Evolutionary conservation across 2,797 vertebrate genomes (phyloP).

Genomic region (Moxostoma hubbsi): DNA sequence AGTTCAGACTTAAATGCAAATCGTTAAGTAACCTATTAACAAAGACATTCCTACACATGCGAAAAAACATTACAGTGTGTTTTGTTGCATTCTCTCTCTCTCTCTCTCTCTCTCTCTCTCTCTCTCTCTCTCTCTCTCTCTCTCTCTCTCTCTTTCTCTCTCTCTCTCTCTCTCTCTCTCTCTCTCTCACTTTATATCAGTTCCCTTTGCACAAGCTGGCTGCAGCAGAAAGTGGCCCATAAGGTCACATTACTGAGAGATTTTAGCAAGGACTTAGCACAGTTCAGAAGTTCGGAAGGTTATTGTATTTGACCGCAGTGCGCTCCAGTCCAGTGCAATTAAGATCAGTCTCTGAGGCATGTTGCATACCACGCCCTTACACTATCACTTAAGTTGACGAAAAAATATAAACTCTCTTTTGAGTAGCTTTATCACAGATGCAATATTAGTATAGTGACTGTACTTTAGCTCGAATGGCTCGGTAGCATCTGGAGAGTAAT

Average conservation of each 20-base stretch:
- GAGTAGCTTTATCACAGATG: slow-evolving; percentile 25
- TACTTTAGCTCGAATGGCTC: slow-evolving; percentile 64
- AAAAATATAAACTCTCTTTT: slow-evolving; percentile 23
- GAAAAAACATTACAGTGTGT: not conserved
- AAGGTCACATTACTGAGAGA: slow-evolving; percentile 78
- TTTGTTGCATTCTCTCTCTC: slow-evolving; percentile 29
- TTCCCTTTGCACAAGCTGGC: slow-evolving; percentile 26
- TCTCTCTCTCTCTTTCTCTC: slow-evolving; percentile 26
- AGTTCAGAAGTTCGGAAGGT: slow-evolving; percentile 78
- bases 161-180: slow-evolving; percentile 26
- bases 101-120: slow-evolving; percentile 26
- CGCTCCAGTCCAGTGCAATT: slow-evolving; percentile 76
- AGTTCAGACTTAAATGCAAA: slow-evolving; percentile 13
- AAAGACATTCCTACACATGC: slow-evolving; percentile 26
- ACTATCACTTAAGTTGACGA: slow-evolving; percentile 7
- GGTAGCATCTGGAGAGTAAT: slow-evolving; percentile 79
- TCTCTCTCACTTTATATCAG: slow-evolving; percentile 15
- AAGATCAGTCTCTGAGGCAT: slow-evolving; percentile 68
- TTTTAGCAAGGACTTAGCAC: slow-evolving; percentile 69
- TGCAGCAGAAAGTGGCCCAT: slow-evolving; percentile 22
- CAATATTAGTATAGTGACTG: slow-evolving; percentile 27
- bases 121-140: slow-evolving; percentile 33
- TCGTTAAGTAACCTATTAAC: slow-evolving; percentile 34
- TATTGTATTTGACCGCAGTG: slow-evolving; percentile 77
- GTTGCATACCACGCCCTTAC: slow-evolving; percentile 48